phyloP scores from a whole-genome alignment of 2,888 invertebrate genomes.

The Phengaris alcon region DNA sequence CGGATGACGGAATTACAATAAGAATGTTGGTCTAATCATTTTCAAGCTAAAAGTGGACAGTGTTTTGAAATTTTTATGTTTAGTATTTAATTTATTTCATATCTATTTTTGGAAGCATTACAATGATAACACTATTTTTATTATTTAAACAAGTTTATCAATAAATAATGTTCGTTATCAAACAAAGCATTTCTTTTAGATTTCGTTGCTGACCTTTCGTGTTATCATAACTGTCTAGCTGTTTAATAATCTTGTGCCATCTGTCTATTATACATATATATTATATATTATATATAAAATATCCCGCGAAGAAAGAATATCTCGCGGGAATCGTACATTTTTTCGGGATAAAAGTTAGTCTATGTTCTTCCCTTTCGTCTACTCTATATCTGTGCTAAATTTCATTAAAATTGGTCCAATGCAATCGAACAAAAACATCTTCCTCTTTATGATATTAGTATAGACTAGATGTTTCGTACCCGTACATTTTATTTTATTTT shows the following conservation, averaged over 20 bases:
- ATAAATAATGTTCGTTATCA: background rate
- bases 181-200: background rate
- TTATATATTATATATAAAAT: too few species aligned
- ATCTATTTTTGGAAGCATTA: background rate
- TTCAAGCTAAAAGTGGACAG: background rate
- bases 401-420: too few species aligned
- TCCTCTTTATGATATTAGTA: too few species aligned
- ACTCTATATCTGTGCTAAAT: too few species aligned
- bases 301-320: too few species aligned
- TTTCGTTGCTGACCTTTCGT: background rate
- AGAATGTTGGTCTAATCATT: background rate
- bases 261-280: background rate
- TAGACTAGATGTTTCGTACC: too few species aligned
- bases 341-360: too few species aligned
- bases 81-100: background rate
- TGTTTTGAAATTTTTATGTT: background rate
- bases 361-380: too few species aligned
- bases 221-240: constrained; percentile 2
- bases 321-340: background rate
- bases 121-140: background rate
- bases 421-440: too few species aligned
- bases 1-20: too few species aligned
- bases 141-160: background rate
- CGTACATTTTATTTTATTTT: too few species aligned
- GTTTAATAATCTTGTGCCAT: background rate